These are phyloP conservation scores for Amazonetta brasiliensis DNA, from an alignment of 2,797 vertebrate genomes.

Conservation along the genomic window DNA sequence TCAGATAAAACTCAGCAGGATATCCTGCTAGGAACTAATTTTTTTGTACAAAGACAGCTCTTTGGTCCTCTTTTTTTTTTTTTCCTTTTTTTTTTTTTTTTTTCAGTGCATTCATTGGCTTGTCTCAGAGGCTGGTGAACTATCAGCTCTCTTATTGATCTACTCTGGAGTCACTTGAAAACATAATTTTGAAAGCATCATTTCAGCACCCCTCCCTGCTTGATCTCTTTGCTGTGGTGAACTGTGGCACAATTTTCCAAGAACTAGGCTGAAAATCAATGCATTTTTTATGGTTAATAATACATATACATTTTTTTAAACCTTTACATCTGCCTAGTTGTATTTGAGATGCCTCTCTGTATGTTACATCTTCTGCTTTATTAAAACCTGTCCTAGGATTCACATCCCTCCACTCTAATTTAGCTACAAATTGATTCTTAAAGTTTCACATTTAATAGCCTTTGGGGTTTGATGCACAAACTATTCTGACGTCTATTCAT, in stretches of 20 bases:
- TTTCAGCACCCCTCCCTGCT: constrained; percentile 40
- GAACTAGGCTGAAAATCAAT: constrained; percentile 8
- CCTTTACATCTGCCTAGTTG: not conserved
- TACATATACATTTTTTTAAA: not conserved
- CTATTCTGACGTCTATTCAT: constrained; percentile 49
- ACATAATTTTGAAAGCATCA: constrained; percentile 35
- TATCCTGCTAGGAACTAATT: constrained; percentile 62
- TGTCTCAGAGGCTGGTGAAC: constrained; percentile 53
- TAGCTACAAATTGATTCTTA: constrained; percentile 56
- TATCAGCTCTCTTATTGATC: constrained; percentile 47
- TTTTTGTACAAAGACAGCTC: not conserved
- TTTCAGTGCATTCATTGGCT: constrained; percentile 32
- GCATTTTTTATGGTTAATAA: constrained; percentile 6
- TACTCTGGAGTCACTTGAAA: constrained; percentile 50
- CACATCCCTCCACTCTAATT: constrained; percentile 37
- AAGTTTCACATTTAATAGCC: constrained; percentile 64
- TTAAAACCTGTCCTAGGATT: constrained; percentile 14
- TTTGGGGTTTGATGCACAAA: constrained; percentile 60
- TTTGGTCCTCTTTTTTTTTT: not conserved
- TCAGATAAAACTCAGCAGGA: constrained; percentile 75
- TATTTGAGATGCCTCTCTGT: constrained; percentile 13
- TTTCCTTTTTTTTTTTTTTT: constrained; percentile 3
- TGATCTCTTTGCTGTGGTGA: not conserved
- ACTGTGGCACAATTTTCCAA: constrained; percentile 37
- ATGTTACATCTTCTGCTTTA: constrained; percentile 10